These are phyloP conservation scores for Gopherus evgoodei DNA, from an alignment of 2,113 vertebrate species.

Conservation along the genomic window DNA sequence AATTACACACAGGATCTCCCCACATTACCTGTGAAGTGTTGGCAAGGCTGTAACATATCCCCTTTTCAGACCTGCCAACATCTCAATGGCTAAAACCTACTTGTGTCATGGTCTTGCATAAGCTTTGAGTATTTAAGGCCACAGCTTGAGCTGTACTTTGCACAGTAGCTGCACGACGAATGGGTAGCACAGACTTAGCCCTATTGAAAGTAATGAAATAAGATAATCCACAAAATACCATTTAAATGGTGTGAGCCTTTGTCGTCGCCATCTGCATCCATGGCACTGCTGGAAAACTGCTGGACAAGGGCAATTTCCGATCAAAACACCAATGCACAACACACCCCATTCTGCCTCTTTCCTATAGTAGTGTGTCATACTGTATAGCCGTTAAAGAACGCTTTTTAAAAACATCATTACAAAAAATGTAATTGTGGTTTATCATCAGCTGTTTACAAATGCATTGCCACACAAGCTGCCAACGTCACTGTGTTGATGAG, in stretches of 20 bases:
- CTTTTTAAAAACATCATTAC: slow-evolving; percentile 54
- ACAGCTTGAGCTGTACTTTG: slow-evolving; percentile 28
- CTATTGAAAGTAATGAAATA: slow-evolving; percentile 57
- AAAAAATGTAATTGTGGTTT: slow-evolving; percentile 52
- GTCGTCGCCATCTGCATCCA: slow-evolving; percentile 28
- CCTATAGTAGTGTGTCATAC: not conserved
- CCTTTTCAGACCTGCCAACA: slow-evolving; percentile 59
- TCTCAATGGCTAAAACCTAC: slow-evolving; percentile 46
- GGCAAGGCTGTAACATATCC: slow-evolving; percentile 47
- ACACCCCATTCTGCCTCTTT: not conserved
- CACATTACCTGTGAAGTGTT: slow-evolving; percentile 42
- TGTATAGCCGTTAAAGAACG: not conserved
- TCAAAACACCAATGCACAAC: not conserved
- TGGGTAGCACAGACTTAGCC: slow-evolving; percentile 32
- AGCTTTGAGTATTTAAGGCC: slow-evolving; percentile 60
- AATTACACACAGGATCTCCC: slow-evolving; percentile 48
- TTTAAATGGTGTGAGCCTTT: slow-evolving; percentile 23
- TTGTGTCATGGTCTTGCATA: slow-evolving; percentile 42
- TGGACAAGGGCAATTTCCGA: not conserved
- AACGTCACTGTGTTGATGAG: not conserved
- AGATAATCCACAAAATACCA: slow-evolving; percentile 56
- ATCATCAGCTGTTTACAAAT: slow-evolving; percentile 60
- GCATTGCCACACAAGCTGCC: slow-evolving; percentile 62
- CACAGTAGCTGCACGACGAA: slow-evolving; percentile 29
- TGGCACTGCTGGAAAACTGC: not conserved